Percentiles rank a stretch among this genome's conserved stretches.
Conservation (phyloP, 2,113 vertebrate genomes). For the Rattus norvegicus region DNA sequence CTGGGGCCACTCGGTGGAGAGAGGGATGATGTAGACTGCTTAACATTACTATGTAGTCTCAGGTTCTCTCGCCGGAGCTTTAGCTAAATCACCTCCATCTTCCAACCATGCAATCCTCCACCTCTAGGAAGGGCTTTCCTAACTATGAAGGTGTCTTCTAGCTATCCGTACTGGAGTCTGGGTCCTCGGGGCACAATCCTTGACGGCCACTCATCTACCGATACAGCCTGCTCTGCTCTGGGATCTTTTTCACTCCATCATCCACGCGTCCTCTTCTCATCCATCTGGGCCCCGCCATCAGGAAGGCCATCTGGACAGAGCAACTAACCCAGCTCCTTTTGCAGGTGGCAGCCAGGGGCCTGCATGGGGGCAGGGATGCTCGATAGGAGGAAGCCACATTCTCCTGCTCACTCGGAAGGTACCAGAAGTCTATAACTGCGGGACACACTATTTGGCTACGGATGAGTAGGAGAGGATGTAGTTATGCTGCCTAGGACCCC, state of each 20-base stretch:
- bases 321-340: neutral
- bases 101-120: neutral
- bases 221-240: too few relatives aligned
- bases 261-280: accelerated
- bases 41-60: neutral
- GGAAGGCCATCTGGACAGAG: neutral
- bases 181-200: neutral
- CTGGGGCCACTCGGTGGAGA: neutral
- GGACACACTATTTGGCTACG: neutral
- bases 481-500: neutral
- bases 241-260: accelerated
- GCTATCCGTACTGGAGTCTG: neutral
- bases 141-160: neutral
- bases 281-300: neutral
- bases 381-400: neutral
- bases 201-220: accelerated
- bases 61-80: constrained; percentile 1
- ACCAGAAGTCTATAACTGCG: accelerated
- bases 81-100: neutral
- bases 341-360: neutral
- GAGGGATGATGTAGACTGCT: neutral
- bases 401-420: neutral
- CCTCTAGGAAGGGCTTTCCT: neutral
- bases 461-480: neutral
- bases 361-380: neutral